Conservation (phyloP, 2,888 invertebrate species). For the Schizotus pectinicornis region DNA sequence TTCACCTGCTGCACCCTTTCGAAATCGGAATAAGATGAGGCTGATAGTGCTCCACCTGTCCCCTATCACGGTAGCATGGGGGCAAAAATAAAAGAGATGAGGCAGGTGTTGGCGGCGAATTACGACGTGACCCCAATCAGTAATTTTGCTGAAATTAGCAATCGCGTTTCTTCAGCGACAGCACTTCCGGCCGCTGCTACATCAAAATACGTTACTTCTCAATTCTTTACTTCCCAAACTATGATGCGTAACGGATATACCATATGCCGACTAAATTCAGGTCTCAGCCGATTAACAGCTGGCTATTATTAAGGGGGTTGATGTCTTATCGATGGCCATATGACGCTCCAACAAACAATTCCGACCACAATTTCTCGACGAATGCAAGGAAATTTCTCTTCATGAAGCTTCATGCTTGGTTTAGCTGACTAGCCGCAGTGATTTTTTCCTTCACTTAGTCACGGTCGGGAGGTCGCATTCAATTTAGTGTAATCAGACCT, state of each 20-base stretch:
- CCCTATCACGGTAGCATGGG: slow-evolving; percentile 27
- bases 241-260: slow-evolving; percentile 55
- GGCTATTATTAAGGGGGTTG: slow-evolving; percentile 24
- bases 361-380: background rate
- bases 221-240: slow-evolving; percentile 51
- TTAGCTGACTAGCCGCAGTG: slow-evolving; percentile 31
- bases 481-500: slow-evolving; percentile 35
- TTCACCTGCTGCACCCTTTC: slow-evolving; percentile 29
- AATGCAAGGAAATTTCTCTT: background rate
- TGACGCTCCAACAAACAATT: slow-evolving; percentile 21
- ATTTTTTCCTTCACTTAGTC: slow-evolving; percentile 37
- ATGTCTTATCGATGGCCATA: slow-evolving; percentile 28
- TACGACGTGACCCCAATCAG: background rate
- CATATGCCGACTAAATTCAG: slow-evolving; percentile 48
- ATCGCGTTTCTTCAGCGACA: slow-evolving; percentile 3
- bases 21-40: slow-evolving; percentile 24
- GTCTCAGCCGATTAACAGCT: slow-evolving; percentile 24
- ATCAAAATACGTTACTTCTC: slow-evolving; percentile 42
- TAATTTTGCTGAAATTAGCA: slow-evolving; percentile 1
- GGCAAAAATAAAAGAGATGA: slow-evolving; percentile 27
- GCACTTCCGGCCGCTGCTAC: slow-evolving; percentile 12
- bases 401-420: slow-evolving; percentile 30
- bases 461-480: slow-evolving; percentile 33
- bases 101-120: slow-evolving; percentile 16
- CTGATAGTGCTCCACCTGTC: slow-evolving; percentile 24